Evolutionary conservation across 2,797 vertebrate genomes (phyloP), one percentile per base, ranked within the genome.

Genomic region (Muscicapa comitata): DNA sequence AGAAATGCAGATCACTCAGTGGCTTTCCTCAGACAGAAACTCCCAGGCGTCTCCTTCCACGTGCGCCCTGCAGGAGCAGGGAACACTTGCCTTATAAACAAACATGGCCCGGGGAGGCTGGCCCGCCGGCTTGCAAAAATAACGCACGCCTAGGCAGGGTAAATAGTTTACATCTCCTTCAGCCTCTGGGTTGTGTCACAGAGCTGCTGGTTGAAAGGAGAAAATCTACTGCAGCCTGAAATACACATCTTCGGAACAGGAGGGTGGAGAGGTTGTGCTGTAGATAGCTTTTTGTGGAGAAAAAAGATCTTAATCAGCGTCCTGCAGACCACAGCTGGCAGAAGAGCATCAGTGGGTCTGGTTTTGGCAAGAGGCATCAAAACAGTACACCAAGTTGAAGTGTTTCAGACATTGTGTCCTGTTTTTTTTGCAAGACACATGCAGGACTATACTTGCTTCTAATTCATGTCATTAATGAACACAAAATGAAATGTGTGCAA

Each of bases 111-210:
- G 8, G 54, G 73, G 80, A 92, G 71, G 72, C 74, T 3, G 8
- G 79, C 21, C 53, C 78, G 92, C 50, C 0, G 0, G 55, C 82
- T 90, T 35, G 66, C 85, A 89, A 72, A 95, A 89, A 72, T 53
- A 80, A 38, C 3, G 17, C 87, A 47, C 2, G 1, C 0, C 3
- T 29, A 62, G 75, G 40, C 95, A 77, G 93, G 40, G 75, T 92
- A 93, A 93, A 96, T 93, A 97, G 96, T 97, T 97, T 96, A 97
- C 85, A 90, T 97, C 93, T 96, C 67, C 59, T 77, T 85, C 55
- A 12, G 83, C 58, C 53, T 88, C 91, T 93, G 79, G 67, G 31
- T 95, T 96, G n/a, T 91, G 86, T 97, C 94, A 94, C 8, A 7
- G 89, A 84, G 92, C 70, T 94, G 54, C 92, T 88, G 47, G 40